These are phyloP conservation scores for Rhagonycha lutea DNA, from an alignment of 2,888 invertebrate species.

Conservation along the genomic window DNA sequence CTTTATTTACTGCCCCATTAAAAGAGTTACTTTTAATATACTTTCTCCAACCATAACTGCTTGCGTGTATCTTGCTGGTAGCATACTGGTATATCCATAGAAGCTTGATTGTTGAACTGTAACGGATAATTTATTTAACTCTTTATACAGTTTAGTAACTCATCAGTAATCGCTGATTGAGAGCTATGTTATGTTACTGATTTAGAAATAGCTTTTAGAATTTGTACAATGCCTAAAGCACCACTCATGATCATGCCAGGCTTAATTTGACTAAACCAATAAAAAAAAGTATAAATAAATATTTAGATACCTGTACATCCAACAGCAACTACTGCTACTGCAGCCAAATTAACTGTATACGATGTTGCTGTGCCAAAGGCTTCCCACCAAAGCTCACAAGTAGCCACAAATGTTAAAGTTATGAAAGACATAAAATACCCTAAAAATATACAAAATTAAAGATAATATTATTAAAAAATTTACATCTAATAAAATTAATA, in stretches of 20 bases:
- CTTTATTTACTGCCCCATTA: neutral
- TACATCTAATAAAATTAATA: neutral
- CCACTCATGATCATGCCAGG: no score
- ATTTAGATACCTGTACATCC: conserved; percentile 76
- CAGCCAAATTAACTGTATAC: conserved; percentile 81
- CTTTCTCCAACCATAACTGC: conserved; percentile 96
- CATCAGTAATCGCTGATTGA: no score
- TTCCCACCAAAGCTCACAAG: conserved; percentile 87
- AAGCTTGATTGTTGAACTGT: conserved; percentile 90
- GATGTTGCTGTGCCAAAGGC: conserved; percentile 78
- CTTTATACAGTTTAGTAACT: no score
- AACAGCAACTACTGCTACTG: conserved; percentile 83
- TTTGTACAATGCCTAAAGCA: no score
- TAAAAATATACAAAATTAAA: conserved; percentile 44
- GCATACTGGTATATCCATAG: conserved; percentile 91
- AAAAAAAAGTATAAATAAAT: neutral
- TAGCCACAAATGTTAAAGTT: conserved; percentile 80
- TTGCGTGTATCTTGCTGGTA: conserved; percentile 88
- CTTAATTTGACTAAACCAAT: no score
- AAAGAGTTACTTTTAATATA: conserved; percentile 45
- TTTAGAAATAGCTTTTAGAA: no score
- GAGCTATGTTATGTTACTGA: no score
- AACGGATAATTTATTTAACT: conserved; percentile 24
- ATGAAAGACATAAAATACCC: conserved; percentile 82
- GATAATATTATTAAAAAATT: neutral